These are phyloP conservation scores for Callorhinus ursinus DNA, from an alignment of 2,113 vertebrate genomes.

Conservation along the genomic window DNA sequence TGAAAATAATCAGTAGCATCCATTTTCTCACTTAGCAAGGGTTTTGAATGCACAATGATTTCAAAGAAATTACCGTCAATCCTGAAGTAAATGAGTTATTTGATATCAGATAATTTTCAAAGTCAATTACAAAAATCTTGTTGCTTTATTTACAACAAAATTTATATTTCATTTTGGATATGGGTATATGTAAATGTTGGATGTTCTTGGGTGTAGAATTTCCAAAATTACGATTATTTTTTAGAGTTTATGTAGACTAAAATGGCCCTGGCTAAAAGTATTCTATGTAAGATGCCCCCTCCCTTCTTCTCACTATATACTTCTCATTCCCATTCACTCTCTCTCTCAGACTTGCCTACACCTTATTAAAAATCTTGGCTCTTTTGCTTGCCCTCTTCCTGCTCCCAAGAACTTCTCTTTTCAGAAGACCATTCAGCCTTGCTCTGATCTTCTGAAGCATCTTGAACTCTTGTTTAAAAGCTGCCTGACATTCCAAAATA, in stretches of 20 bases:
- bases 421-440: not conserved
- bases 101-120: slow-evolving; percentile 32
- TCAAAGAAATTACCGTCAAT: not conserved
- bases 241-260: not conserved
- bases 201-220: not conserved
- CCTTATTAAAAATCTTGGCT: not conserved
- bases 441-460: not conserved
- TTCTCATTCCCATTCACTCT: not conserved
- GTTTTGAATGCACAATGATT: slow-evolving; percentile 28
- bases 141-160: slow-evolving; percentile 7
- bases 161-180: slow-evolving; percentile 17
- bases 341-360: not conserved
- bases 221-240: not conserved
- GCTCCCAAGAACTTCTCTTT: not conserved
- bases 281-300: not conserved
- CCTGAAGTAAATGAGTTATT: slow-evolving; percentile 1
- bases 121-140: slow-evolving; percentile 44
- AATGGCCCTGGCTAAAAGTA: not conserved
- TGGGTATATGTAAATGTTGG: not conserved
- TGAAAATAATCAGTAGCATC: slow-evolving; percentile 3
- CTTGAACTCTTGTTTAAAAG: not conserved
- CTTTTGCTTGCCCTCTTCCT: not conserved
- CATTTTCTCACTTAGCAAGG: slow-evolving; percentile 3
- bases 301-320: no score
- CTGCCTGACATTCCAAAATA: not conserved